Percentiles rank a stretch among this genome's conserved stretches.
phyloP scores from a whole-genome alignment of 2,888 invertebrate species.

The Papilio elwesi region DNA sequence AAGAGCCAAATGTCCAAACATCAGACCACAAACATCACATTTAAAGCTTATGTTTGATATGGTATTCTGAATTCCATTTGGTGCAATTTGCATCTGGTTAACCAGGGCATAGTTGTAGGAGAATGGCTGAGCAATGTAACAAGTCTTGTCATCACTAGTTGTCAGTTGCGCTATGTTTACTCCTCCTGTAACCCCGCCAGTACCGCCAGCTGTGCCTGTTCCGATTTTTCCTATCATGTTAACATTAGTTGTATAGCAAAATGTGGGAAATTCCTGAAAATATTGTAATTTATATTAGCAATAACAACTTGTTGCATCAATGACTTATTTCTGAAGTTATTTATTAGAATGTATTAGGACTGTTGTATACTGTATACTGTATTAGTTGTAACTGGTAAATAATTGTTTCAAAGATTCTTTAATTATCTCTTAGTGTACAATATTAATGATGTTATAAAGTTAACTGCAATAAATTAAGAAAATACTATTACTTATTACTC shows the following conservation, averaged over 20 bases:
- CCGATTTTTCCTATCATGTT: constrained; percentile 88
- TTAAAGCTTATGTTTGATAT: constrained; percentile 93
- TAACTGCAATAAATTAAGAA: neutral
- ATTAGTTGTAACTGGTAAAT: too few relatives aligned
- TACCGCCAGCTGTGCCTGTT: constrained; percentile 67
- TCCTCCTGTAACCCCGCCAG: constrained; percentile 77
- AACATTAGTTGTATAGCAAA: constrained; percentile 88
- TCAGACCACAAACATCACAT: constrained; percentile 93
- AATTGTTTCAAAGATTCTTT: too few relatives aligned
- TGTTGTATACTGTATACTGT: too few relatives aligned
- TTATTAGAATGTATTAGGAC: too few relatives aligned
- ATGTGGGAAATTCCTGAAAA: constrained; percentile 86
- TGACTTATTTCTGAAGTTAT: too few relatives aligned
- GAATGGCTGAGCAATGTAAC: constrained; percentile 90
- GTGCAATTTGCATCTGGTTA: constrained; percentile 93
- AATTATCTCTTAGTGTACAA: too few relatives aligned
- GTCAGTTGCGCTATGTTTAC: constrained; percentile 89
- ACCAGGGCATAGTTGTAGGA: constrained; percentile 93
- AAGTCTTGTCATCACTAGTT: constrained; percentile 87
- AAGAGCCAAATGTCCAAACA: constrained; percentile 92
- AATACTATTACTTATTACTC: neutral
- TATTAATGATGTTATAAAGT: neutral
- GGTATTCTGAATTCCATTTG: constrained; percentile 87
- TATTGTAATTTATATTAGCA: neutral
- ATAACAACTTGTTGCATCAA: neutral